phyloP scores from a whole-genome alignment of 2,797 vertebrate genomes.

The Jordanella pulchra region DNA sequence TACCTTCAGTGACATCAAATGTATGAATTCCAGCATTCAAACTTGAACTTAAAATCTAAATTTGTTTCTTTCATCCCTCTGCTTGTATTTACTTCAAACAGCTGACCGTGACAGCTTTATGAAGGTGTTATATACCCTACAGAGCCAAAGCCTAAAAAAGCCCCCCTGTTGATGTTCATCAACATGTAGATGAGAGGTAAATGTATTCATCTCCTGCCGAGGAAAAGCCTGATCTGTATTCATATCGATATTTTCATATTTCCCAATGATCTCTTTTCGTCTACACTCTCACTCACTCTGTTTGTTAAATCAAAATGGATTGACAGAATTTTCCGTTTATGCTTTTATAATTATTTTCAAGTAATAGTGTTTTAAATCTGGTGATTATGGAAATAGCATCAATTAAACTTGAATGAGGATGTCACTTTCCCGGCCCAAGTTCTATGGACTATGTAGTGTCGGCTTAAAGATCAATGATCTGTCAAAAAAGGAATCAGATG shows the following conservation, averaged over 20 bases:
- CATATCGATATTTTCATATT: conserved; percentile 74
- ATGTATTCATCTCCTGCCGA: conserved; percentile 70
- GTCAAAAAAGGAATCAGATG: conserved; percentile 24
- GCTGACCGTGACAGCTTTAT: conserved; percentile 47
- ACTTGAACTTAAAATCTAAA: conserved; percentile 26
- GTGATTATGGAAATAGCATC: conserved; percentile 22
- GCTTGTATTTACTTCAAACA: conserved; percentile 52
- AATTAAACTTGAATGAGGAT: conserved; percentile 39
- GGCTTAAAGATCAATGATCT: conserved; percentile 7
- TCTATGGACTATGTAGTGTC: conserved; percentile 13
- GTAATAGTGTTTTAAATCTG: conserved; percentile 45
- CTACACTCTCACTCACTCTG: conserved; percentile 22
- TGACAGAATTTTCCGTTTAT: conserved; percentile 34
- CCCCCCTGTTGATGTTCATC: conserved; percentile 60
- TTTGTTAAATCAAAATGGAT: conserved; percentile 47
- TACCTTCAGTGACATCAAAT: neutral
- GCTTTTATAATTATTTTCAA: conserved; percentile 34
- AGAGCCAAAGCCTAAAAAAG: conserved; percentile 30
- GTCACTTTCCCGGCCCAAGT: neutral
- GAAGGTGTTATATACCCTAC: conserved; percentile 23
- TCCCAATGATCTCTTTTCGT: conserved; percentile 67
- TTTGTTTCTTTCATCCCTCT: conserved; percentile 21
- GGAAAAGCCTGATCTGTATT: conserved; percentile 69
- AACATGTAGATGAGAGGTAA: conserved; percentile 73
- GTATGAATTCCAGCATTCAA: conserved; percentile 26